These are phyloP conservation scores for Itoplectis maculator DNA, from an alignment of 2,888 invertebrate species.

Conservation along the genomic window DNA sequence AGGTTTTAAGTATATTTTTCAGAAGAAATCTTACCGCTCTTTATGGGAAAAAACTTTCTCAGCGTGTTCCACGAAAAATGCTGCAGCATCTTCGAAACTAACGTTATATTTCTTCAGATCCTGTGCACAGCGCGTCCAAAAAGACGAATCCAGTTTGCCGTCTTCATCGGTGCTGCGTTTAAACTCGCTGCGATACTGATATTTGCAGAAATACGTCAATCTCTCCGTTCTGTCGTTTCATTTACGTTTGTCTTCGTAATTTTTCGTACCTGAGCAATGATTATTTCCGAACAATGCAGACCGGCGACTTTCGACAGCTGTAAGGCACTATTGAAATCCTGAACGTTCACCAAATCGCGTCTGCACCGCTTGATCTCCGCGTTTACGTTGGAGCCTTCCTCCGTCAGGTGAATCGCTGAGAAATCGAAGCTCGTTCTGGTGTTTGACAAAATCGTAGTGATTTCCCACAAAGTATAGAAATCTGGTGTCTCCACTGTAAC, in stretches of 20 bases:
- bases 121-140: constrained; percentile 87
- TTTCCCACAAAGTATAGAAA: constrained; percentile 84
- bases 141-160: constrained; percentile 76
- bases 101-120: constrained; percentile 88
- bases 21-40: constrained; percentile 74
- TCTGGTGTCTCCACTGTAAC: constrained; percentile 83
- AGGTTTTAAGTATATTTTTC: background rate
- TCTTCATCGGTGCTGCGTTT: constrained; percentile 84
- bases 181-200: constrained; percentile 81
- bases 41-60: constrained; percentile 84
- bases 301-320: constrained; percentile 85
- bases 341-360: constrained; percentile 85
- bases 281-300: constrained; percentile 77
- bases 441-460: constrained; percentile 87
- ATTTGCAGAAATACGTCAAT: constrained; percentile 9
- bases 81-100: constrained; percentile 87
- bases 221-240: background rate
- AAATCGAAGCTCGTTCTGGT: constrained; percentile 86
- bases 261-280: constrained; percentile 79
- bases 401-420: constrained; percentile 84
- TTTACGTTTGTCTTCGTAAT: background rate
- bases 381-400: constrained; percentile 85
- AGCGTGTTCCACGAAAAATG: constrained; percentile 87
- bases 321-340: constrained; percentile 87
- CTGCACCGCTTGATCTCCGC: constrained; percentile 86